These are phyloP conservation scores for Bergia puertoricense DNA, from an alignment of 92 coral and sea anemone species.

Conservation along the genomic window DNA sequence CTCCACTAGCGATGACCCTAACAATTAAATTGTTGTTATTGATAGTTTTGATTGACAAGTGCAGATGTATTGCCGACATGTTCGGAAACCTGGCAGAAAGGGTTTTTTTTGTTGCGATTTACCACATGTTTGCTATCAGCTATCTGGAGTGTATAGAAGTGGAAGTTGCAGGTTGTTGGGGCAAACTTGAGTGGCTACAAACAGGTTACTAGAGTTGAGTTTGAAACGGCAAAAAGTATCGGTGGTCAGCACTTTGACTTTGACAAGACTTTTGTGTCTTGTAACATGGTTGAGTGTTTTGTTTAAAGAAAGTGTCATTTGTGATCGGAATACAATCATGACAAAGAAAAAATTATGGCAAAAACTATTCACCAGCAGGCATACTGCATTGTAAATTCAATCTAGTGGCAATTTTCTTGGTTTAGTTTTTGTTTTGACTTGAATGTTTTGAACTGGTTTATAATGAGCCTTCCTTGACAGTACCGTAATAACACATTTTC, in stretches of 20 bases:
- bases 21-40: not conserved
- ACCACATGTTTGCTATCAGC: too few species aligned
- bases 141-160: too few species aligned
- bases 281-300: not conserved
- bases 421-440: not conserved
- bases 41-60: not conserved
- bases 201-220: not conserved
- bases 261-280: not conserved
- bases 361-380: too few species aligned
- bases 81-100: not conserved
- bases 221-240: not conserved
- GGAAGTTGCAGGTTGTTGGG: too few species aligned
- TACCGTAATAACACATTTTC: not conserved
- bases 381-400: too few species aligned
- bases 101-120: too few species aligned
- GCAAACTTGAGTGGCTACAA: not conserved
- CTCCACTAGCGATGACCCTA: not conserved
- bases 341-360: not conserved
- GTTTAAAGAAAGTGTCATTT: not conserved
- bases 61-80: not conserved
- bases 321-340: not conserved
- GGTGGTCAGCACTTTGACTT: not conserved
- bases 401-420: too few species aligned
- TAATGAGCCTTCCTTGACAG: not conserved
- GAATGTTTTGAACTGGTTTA: not conserved